Conservation (phyloP, 2,888 invertebrate genomes). For the Ennomos quercinarius region DNA sequence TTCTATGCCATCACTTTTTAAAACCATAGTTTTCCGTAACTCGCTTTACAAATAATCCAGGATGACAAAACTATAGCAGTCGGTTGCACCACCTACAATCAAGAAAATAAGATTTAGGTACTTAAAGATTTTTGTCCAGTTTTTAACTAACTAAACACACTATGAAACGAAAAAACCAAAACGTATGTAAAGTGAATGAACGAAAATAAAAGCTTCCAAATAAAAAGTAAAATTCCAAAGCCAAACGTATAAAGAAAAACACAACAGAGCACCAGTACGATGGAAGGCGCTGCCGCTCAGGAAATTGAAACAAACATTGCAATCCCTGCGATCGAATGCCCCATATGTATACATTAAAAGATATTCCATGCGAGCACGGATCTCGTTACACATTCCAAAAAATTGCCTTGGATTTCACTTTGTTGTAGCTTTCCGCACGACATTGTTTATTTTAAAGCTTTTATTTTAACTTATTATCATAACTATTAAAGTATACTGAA, state of each 20-base stretch:
- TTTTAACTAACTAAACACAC: no score
- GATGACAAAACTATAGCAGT: no score
- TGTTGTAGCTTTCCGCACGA: slow-evolving; percentile 7
- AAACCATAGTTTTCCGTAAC: no score
- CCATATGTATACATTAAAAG: slow-evolving; percentile 55
- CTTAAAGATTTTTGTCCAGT: no score
- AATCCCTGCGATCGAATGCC: slow-evolving; percentile 61
- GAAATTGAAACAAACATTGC: slow-evolving; percentile 82
- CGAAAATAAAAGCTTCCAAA: no score
- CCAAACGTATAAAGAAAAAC: slow-evolving; percentile 33
- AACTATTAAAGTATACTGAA: no score
- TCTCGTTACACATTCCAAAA: slow-evolving; percentile 27
- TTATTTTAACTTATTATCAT: not conserved
- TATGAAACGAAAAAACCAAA: no score
- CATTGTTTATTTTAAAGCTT: slow-evolving; percentile 4
- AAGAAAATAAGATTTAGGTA: no score
- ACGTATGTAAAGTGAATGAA: no score
- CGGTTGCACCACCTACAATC: no score
- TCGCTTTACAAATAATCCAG: no score
- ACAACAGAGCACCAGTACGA: slow-evolving; percentile 44
- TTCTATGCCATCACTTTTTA: no score
- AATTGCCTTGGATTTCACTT: slow-evolving; percentile 19
- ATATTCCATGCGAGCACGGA: slow-evolving; percentile 32
- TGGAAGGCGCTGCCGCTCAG: slow-evolving; percentile 63
- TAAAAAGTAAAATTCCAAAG: slow-evolving; percentile 27